Conservation (phyloP, 2,797 vertebrate species). For the Pseudomugil gertrudae region DNA sequence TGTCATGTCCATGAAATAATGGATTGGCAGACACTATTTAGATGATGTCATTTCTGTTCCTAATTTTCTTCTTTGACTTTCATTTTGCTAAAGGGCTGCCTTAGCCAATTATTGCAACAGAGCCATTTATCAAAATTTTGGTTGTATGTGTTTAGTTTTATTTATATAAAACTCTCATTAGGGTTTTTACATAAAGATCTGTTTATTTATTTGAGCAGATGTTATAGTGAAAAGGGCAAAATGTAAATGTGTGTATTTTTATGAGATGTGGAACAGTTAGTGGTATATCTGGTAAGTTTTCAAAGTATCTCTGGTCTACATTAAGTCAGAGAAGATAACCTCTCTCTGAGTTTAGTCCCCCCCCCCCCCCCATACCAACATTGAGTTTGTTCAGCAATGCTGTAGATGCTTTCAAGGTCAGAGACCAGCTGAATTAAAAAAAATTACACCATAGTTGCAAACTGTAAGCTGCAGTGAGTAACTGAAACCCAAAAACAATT, state of each 20-base stretch:
- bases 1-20: constrained; percentile 70
- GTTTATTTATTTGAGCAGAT: constrained; percentile 3
- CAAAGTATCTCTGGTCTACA: constrained; percentile 7
- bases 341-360: constrained; percentile 28
- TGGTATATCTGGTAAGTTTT: constrained; percentile 29
- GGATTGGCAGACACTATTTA: constrained; percentile 67
- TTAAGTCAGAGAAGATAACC: constrained; percentile 43
- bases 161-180: constrained; percentile 25
- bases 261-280: constrained; percentile 15
- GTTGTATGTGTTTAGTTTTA: constrained; percentile 35
- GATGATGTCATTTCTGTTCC: constrained; percentile 66
- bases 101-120: constrained; percentile 58
- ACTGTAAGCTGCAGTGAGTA: constrained; percentile 16
- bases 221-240: constrained; percentile 4
- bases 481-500: constrained; percentile 12
- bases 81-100: constrained; percentile 33
- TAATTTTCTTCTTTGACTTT: constrained; percentile 40
- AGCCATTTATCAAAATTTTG: constrained; percentile 60
- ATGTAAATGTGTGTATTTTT: constrained; percentile 3
- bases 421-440: constrained; percentile 24
- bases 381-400: constrained; percentile 14
- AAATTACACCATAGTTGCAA: constrained; percentile 2
- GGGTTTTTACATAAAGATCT: constrained; percentile 14
- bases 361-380: constrained; percentile 8
- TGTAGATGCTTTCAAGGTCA: constrained; percentile 23